Evolutionary conservation across 1,140 invertebrate genomes (phyloP), one percentile per base, ranked within the genome.

Genomic region (Episyrphus balteatus): DNA sequence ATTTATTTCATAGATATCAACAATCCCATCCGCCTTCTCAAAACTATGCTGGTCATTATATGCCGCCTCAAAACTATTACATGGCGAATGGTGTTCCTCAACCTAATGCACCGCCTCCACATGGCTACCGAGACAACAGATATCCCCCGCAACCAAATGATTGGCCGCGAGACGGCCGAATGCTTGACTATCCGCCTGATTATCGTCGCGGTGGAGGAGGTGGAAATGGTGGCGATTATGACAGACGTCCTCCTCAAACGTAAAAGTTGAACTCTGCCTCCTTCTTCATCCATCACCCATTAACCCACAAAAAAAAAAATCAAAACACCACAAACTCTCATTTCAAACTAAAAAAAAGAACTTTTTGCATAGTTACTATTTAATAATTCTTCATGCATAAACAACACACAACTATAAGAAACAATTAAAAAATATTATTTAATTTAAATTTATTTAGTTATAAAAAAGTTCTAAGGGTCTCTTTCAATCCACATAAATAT

Each of bases 141-240:
- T 66, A 66, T 53, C 36, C 60, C 9, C n/a, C 34, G 3, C n/a
- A 12, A 19, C 15, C 52, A 11, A 32, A 30, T n/a, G 49, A 51
- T 41, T 50, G 49, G 59, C 68, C n/a, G 68, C 55, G 48, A 59
- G 73, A 52, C 57, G 74, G 70, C 53, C 70, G 32, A 59, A 64
- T 1, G 43, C 70, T 72, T 50, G 73, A 75, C 41, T 78, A 77
- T 53, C 66, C 75, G 39, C 59, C 74, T 47, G 76, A 79, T 38
- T 78, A 76, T 47, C 73, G 77, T 50, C 63, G 76, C 48, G 76
- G 36, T 14, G 36, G 13, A n/a, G 15, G 33, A 10, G 33, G 13
- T 6, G 36, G 36, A 3, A 26, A 8, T 26, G 21, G 3, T 6
- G 11, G 59, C 41, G 59, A 63, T 6, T 63, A 63, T 34, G 61